Percentiles rank a stretch among this genome's conserved stretches.
Conservation (phyloP, 2,888 invertebrate species). For the Piscicola geometra region DNA sequence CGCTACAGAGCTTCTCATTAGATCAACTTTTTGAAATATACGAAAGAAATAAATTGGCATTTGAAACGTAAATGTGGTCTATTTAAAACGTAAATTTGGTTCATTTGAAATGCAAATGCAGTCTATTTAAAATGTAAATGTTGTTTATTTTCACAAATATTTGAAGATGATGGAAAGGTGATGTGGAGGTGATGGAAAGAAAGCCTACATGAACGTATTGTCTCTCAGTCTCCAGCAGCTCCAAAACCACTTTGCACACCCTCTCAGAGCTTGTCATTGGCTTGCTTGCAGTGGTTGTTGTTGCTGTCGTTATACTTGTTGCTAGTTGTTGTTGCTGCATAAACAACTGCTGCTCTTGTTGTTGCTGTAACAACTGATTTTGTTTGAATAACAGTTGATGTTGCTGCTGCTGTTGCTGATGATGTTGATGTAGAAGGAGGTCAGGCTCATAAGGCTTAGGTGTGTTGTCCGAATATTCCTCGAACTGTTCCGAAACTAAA, state of each 20-base stretch:
- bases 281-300: slow-evolving; percentile 16
- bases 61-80: too few species aligned
- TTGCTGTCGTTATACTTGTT: not conserved
- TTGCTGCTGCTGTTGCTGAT: too few species aligned
- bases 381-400: not conserved
- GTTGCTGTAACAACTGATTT: not conserved
- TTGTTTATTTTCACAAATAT: too few species aligned
- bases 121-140: too few species aligned
- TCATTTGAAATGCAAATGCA: too few species aligned
- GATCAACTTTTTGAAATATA: too few species aligned
- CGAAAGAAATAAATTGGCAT: too few species aligned
- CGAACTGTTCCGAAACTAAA: not conserved
- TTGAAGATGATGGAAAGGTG: too few species aligned
- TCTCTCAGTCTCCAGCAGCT: slow-evolving; percentile 89
- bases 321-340: not conserved
- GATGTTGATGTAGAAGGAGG: too few species aligned
- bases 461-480: not conserved
- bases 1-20: too few species aligned
- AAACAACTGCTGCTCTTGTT: not conserved
- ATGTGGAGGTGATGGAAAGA: too few species aligned
- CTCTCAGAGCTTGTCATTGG: slow-evolving; percentile 89
- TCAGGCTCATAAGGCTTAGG: not conserved
- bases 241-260: slow-evolving; percentile 86
- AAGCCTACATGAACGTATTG: slow-evolving; percentile 82
- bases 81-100: too few species aligned